Evolutionary conservation across 2,113 vertebrate species (phyloP).

Genomic region (Chelonoidis abingdonii): DNA sequence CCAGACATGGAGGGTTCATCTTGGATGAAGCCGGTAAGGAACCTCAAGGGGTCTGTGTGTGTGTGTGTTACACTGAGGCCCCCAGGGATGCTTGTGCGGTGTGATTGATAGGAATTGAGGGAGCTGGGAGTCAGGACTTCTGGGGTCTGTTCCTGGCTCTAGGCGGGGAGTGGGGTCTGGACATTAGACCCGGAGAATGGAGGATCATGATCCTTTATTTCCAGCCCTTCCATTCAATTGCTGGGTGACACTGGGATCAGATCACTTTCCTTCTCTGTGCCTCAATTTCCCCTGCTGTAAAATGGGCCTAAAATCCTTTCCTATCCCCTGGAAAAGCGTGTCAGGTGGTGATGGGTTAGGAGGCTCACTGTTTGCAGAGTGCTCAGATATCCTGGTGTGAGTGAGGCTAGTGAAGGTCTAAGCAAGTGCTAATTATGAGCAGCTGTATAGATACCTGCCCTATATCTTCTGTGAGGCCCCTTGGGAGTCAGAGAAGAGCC

Average conservation of each 20-base stretch:
- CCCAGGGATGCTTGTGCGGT: neutral
- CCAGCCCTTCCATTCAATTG: neutral
- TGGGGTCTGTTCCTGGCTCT: neutral
- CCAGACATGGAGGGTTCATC: conserved; percentile 90
- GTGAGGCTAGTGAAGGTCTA: neutral
- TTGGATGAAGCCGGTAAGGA: conserved; percentile 92
- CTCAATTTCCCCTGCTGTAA: neutral
- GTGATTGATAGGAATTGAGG: neutral
- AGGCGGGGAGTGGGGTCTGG: neutral
- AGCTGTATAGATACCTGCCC: neutral
- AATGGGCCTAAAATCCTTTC: neutral
- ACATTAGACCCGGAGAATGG: neutral
- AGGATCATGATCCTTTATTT: neutral
- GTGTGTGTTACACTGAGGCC: neutral
- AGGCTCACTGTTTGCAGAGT: neutral
- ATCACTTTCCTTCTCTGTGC: neutral
- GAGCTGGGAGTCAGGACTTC: neutral
- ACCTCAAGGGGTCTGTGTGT: neutral
- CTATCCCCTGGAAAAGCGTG: neutral
- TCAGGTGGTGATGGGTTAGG: too few relatives aligned
- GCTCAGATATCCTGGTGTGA: neutral
- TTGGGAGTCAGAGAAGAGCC: too few relatives aligned
- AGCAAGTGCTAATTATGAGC: neutral
- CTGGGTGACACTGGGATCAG: neutral
- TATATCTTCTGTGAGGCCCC: too few relatives aligned